Conservation (phyloP, 2,113 vertebrate genomes). For the Oryzias woworae region DNA sequence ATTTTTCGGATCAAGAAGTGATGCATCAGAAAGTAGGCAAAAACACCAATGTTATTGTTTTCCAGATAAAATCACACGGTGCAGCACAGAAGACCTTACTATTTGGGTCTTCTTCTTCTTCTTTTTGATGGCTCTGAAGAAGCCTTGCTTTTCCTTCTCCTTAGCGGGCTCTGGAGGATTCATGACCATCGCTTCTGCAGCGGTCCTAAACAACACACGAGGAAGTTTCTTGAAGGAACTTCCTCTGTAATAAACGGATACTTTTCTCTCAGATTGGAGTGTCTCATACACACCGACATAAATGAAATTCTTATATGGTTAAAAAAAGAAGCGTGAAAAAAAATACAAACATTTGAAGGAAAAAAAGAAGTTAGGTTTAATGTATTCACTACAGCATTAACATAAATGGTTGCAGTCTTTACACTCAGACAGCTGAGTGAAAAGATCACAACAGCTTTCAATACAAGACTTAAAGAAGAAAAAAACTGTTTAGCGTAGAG, state of each 20-base stretch:
- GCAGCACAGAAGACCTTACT: conserved; percentile 74
- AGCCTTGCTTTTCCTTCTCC: conserved; percentile 98
- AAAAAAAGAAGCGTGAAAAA: too few species aligned
- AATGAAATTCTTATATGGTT: background rate
- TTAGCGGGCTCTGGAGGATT: conserved; percentile 93
- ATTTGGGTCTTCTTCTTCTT: conserved; percentile 99
- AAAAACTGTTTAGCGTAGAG: background rate
- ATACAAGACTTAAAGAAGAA: too few species aligned
- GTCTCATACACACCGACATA: background rate
- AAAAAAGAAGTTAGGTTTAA: too few species aligned
- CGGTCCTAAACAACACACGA: conserved; percentile 79
- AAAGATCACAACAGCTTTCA: too few species aligned
- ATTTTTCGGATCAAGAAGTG: too few species aligned
- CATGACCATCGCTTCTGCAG: conserved; percentile 88
- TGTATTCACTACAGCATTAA: too few species aligned
- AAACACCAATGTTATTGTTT: too few species aligned
- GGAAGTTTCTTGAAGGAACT: conserved; percentile 14
- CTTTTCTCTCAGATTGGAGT: background rate
- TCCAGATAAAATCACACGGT: background rate
- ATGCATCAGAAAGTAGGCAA: too few species aligned
- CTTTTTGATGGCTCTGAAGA: conserved; percentile 99
- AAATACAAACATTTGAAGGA: too few species aligned
- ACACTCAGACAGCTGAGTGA: too few species aligned
- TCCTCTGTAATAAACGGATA: conserved; percentile 5
- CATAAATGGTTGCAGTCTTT: too few species aligned